Conservation (phyloP, 2,797 vertebrate species). For the Schizothorax lantsangensis region DNA sequence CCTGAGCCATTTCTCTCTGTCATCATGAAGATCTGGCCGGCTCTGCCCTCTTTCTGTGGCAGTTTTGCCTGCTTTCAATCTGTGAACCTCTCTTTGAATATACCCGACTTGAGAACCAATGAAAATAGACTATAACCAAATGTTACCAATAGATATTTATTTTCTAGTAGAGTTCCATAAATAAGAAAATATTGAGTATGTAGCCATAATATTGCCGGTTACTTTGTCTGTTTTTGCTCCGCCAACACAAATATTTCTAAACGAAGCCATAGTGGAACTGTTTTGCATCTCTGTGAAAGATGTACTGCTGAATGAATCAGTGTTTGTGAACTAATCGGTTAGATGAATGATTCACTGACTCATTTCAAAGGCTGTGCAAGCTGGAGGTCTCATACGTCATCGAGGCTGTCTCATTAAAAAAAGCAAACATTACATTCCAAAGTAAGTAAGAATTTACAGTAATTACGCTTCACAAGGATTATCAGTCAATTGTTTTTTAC, state of each 20-base stretch:
- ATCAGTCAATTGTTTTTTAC: too few relatives aligned
- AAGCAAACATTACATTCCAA: neutral
- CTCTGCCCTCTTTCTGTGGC: neutral
- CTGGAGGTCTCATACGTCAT: neutral
- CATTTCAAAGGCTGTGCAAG: neutral
- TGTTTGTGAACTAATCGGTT: neutral
- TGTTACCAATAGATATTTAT: neutral
- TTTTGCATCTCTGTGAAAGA: neutral
- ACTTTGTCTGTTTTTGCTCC: neutral
- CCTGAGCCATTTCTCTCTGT: neutral
- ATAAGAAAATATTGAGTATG: neutral
- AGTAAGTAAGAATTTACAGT: too few relatives aligned
- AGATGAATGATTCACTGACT: neutral
- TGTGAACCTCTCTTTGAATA: neutral
- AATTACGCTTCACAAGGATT: too few relatives aligned
- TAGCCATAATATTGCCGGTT: neutral
- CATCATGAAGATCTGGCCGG: constrained; percentile 4
- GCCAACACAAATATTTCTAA: neutral
- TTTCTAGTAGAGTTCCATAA: neutral
- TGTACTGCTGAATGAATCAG: neutral
- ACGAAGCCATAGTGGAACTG: neutral
- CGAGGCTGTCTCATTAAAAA: neutral
- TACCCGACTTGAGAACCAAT: too few relatives aligned
- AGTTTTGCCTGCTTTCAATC: neutral
- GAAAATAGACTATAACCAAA: neutral